These are phyloP conservation scores for Andricus quercusramuli DNA, from an alignment of 2,888 invertebrate genomes.

Conservation along the genomic window DNA sequence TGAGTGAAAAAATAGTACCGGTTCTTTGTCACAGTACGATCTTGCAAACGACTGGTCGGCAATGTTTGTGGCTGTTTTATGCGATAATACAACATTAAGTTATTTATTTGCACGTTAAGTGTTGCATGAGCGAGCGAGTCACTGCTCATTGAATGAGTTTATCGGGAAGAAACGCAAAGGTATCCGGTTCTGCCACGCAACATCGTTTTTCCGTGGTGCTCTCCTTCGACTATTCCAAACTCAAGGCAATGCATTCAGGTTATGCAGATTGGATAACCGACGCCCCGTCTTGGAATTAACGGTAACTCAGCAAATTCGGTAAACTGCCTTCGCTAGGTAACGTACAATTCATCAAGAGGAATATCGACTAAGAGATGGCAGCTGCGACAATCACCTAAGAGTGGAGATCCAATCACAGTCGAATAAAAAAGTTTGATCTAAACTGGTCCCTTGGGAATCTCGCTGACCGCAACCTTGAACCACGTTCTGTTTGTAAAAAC, in stretches of 20 bases:
- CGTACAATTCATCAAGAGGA: slow-evolving; percentile 20
- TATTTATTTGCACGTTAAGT: not conserved
- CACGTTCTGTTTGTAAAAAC: slow-evolving; percentile 21
- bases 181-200: slow-evolving; percentile 58
- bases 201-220: slow-evolving; percentile 56
- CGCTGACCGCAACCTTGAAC: slow-evolving; percentile 30
- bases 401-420: not conserved
- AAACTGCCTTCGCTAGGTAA: slow-evolving; percentile 11
- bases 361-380: not conserved
- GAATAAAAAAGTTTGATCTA: slow-evolving; percentile 11
- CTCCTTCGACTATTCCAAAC: slow-evolving; percentile 56
- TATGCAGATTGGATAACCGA: slow-evolving; percentile 67
- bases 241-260: slow-evolving; percentile 64
- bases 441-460: slow-evolving; percentile 20
- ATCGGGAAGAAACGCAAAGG: slow-evolving; percentile 55
- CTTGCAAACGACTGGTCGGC: not conserved
- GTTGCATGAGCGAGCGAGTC: slow-evolving; percentile 45
- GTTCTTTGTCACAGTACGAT: not conserved
- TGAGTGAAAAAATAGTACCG: not conserved
- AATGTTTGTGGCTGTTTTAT: not conserved
- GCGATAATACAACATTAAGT: slow-evolving; percentile 34
- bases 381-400: not conserved
- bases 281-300: slow-evolving; percentile 47
- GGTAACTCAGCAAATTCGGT: slow-evolving; percentile 39
- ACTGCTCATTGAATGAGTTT: slow-evolving; percentile 57